A percentile compares a stretch with the other conserved stretches of the same genome.
Conservation (phyloP, 2,888 invertebrate genomes). For the Philopedon plagiatum region DNA sequence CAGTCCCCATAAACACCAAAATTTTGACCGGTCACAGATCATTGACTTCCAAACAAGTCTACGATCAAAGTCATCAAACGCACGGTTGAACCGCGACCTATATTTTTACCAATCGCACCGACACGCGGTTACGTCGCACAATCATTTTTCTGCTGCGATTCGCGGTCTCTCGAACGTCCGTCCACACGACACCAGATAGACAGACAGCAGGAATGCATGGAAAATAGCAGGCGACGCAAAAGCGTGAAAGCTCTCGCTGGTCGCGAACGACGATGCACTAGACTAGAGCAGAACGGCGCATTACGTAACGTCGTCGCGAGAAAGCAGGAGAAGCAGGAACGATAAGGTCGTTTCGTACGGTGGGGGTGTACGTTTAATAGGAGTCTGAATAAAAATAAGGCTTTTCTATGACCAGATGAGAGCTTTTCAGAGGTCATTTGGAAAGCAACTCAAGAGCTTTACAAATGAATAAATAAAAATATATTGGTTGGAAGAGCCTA, state of each 20-base stretch:
- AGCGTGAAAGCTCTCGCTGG: conserved; percentile 45
- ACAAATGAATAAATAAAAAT: too few species aligned
- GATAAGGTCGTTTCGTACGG: conserved; percentile 45
- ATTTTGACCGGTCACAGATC: conserved; percentile 10
- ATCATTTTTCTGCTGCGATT: conserved; percentile 27
- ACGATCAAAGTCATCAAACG: conserved; percentile 37
- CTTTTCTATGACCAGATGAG: not conserved
- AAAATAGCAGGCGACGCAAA: conserved; percentile 37
- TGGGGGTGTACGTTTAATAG: conserved; percentile 42
- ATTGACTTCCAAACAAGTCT: conserved; percentile 36
- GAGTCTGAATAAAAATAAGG: not conserved
- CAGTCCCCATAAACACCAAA: not conserved
- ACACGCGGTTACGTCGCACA: conserved; percentile 35
- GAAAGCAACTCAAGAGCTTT: too few species aligned
- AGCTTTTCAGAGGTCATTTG: too few species aligned
- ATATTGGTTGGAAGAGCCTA: too few species aligned
- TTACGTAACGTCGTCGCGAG: conserved; percentile 60
- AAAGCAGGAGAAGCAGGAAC: conserved; percentile 21
- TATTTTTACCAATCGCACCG: conserved; percentile 36
- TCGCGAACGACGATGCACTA: conserved; percentile 48
- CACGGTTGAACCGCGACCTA: conserved; percentile 38
- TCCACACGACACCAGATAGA: conserved; percentile 35
- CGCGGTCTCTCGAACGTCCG: conserved; percentile 28
- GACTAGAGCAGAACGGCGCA: conserved; percentile 56
- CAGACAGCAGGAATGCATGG: conserved; percentile 44